Evolutionary conservation across 2,888 invertebrate species (phyloP).

Genomic region (Ichneumon xanthorius): DNA sequence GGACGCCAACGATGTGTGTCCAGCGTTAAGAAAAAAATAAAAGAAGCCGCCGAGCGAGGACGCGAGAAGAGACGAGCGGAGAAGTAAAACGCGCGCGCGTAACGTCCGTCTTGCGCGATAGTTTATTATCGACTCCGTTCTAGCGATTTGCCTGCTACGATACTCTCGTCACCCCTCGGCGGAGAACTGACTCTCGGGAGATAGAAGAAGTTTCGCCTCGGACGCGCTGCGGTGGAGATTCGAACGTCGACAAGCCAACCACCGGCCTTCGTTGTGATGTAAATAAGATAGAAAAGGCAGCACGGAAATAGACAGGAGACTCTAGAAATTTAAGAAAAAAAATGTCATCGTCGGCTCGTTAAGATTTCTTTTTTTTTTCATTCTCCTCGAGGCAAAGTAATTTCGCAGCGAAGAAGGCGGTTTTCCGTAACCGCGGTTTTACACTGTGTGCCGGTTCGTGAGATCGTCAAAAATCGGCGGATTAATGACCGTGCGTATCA

Average conservation of each 20-base stretch:
- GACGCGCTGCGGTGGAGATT: conserved; percentile 6
- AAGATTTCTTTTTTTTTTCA: not conserved
- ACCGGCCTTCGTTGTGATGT: not conserved
- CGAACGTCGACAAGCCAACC: not conserved
- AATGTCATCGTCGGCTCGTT: not conserved
- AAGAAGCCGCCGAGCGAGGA: conserved; percentile 20
- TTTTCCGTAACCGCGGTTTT: not conserved
- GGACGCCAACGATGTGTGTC: conserved; percentile 5
- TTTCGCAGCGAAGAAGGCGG: not conserved
- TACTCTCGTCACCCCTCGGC: conserved; percentile 53
- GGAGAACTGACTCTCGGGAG: conserved; percentile 10
- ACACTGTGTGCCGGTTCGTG: not conserved
- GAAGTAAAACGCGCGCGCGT: conserved; percentile 38
- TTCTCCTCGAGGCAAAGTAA: not conserved
- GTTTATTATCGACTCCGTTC: conserved; percentile 58
- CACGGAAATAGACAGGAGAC: not conserved
- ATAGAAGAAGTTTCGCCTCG: conserved; percentile 31
- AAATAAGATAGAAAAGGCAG: conserved; percentile 10
- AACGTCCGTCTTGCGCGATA: conserved; percentile 47
- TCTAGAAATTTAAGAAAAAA: conserved; percentile 14
- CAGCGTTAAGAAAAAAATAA: conserved; percentile 1
- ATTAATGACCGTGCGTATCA: not conserved
- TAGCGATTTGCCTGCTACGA: conserved; percentile 51
- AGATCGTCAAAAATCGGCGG: too few species aligned
- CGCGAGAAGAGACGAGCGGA: conserved; percentile 5